Conservation (phyloP, 2,797 vertebrate genomes). For the Odontamblyopus lacepedii region DNA sequence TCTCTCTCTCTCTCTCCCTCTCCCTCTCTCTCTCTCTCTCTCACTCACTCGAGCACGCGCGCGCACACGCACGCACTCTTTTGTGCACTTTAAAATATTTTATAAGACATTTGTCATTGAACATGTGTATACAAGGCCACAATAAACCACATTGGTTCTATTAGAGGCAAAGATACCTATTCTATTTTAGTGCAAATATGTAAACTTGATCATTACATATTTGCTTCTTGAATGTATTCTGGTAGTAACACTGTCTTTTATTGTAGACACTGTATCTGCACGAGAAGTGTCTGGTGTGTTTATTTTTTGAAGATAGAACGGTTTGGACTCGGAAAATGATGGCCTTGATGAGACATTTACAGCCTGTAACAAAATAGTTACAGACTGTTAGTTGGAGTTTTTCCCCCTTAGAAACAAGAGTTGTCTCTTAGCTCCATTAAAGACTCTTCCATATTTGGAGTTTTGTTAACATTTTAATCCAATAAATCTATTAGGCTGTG, state of each 20-base stretch:
- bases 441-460: slow-evolving; percentile 6
- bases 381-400: not conserved
- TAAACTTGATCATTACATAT: too few species aligned
- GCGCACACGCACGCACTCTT: too few species aligned
- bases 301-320: not conserved
- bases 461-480: not conserved
- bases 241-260: too few species aligned
- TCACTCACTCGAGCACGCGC: not conserved
- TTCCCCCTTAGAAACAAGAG: not conserved
- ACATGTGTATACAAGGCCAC: too few species aligned
- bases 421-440: not conserved
- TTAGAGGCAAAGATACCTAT: too few species aligned
- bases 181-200: too few species aligned
- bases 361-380: not conserved
- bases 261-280: not conserved
- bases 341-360: not conserved
- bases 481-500: slow-evolving; percentile 2
- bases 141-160: too few species aligned
- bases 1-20: not conserved
- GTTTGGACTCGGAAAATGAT: not conserved
- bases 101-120: too few species aligned
- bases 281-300: not conserved
- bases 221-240: too few species aligned
- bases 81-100: too few species aligned
- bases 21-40: not conserved